Conservation (phyloP, 1,140 invertebrate genomes). For the Probaryconus sp. region DNA sequence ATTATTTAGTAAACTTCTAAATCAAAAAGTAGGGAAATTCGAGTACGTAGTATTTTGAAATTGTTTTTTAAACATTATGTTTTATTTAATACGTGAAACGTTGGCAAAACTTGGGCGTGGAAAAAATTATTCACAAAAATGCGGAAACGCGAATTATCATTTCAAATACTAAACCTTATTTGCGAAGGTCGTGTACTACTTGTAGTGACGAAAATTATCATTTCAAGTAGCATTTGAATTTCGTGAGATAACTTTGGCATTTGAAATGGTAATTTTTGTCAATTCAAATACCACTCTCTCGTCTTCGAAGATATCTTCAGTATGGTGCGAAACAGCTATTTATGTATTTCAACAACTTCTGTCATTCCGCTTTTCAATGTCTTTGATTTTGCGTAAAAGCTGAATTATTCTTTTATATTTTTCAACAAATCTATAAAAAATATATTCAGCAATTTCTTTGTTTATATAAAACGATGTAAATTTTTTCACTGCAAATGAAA, state of each 20-base stretch:
- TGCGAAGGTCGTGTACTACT: slow-evolving; percentile 46
- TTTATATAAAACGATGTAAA: too few relatives aligned
- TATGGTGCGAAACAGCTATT: slow-evolving; percentile 24
- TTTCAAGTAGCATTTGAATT: slow-evolving; percentile 50
- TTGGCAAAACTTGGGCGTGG: neutral
- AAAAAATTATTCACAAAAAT: slow-evolving; percentile 19
- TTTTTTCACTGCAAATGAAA: too few relatives aligned
- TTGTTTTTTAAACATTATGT: too few relatives aligned
- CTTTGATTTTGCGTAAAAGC: neutral
- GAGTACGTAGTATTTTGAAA: too few relatives aligned
- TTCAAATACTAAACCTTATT: slow-evolving; percentile 41
- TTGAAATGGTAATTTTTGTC: slow-evolving; percentile 47
- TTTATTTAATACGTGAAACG: too few relatives aligned
- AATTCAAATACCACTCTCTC: slow-evolving; percentile 24
- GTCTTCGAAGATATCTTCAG: slow-evolving; percentile 8
- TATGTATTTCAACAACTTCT: slow-evolving; percentile 33
- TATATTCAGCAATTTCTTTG: too few relatives aligned
- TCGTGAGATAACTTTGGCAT: slow-evolving; percentile 37
- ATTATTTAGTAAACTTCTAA: too few relatives aligned
- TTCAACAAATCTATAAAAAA: too few relatives aligned
- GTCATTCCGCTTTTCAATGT: neutral
- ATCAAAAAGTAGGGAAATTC: too few relatives aligned
- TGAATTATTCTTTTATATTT: slow-evolving; percentile 23
- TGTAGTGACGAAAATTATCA: slow-evolving; percentile 44
- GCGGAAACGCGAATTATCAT: slow-evolving; percentile 24